A percentile compares a stretch with the other conserved stretches of the same genome.
Evolutionary conservation across 2,888 invertebrate species (phyloP).

Genomic region (Cyclophora punctaria): DNA sequence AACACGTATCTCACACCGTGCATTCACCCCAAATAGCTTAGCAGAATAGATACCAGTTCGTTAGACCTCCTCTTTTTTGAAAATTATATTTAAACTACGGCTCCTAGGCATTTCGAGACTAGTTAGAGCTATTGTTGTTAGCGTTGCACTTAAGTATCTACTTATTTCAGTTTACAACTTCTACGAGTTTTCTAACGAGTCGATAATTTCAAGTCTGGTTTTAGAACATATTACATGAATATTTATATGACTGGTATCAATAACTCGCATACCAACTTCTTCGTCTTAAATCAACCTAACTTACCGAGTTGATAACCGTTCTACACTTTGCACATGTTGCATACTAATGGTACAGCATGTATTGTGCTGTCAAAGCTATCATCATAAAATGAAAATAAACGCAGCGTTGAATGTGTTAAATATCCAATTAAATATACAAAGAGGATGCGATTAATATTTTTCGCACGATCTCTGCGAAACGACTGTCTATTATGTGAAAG

Average conservation of each 20-base stretch:
- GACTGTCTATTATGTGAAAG: constrained; percentile 30
- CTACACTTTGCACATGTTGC: constrained; percentile 9
- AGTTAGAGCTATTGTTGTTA: constrained; percentile 1
- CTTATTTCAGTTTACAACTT: too few species aligned
- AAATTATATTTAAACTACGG: too few species aligned
- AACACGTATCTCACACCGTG: neutral
- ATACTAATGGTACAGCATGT: constrained; percentile 18
- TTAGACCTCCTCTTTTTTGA: too few species aligned
- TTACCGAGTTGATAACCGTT: too few species aligned
- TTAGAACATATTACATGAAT: too few species aligned
- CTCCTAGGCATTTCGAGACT: too few species aligned
- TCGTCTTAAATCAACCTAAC: too few species aligned
- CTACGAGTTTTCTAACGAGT: too few species aligned
- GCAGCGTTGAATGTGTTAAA: constrained; percentile 14
- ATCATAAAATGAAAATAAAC: constrained; percentile 26
- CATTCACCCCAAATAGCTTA: neutral
- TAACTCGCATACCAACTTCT: too few species aligned
- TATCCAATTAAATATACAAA: constrained; percentile 28
- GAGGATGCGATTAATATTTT: constrained; percentile 47
- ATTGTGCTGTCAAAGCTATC: constrained; percentile 41
- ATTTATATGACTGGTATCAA: too few species aligned
- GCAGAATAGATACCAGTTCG: neutral
- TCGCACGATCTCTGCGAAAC: constrained; percentile 23
- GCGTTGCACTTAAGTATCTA: constrained; percentile 4
- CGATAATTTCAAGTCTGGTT: too few species aligned